Evolutionary conservation across 1,140 invertebrate species (phyloP), one percentile per base, ranked within the genome.

Genomic region (Hylaeus anthracinus): DNA sequence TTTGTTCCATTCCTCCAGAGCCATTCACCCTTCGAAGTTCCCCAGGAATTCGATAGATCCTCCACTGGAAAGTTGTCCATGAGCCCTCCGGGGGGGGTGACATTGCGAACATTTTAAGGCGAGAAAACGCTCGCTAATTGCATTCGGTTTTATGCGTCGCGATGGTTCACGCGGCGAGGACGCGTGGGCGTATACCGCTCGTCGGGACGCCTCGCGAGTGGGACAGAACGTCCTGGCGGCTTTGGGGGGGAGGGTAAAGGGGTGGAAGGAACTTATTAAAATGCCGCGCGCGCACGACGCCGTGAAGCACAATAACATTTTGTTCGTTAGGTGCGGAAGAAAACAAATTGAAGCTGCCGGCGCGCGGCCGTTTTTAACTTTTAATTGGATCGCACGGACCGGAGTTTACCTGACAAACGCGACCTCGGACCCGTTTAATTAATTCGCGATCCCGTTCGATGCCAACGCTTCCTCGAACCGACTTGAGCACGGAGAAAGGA

Each of bases 261-360:
- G 48, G 37, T 5, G n/a, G 61, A 26, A 26, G 26, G 26, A 26
- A 82, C 71, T 85, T 82, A 81, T 85, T 86, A 74, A 86, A 85
- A 85, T 74, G 71, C 66, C 56, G 48, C 3, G 53, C 43, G 61
- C 43, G 43, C 69, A 39, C 43, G 8, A 48, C n/a, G 6, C 39
- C 79, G 69, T 82, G 75, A 78, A 86, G 79, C 65, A 82, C 80
- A 85, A 84, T 81, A 78, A 81, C 79, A 72, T 84, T 51, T 85
- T 84, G 83, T 78, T 66, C 72, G 71, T 69, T 64, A 71, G 39
- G 41, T 60, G 61, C 69, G 72, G 74, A 78, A 67, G 84, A 73
- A 85, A 86, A 67, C 74, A 77, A 78, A 77, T 79, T 82, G 81
- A 82, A 72, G 55, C 76, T 37, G 56, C 69, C 53, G 10, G 39